Evolutionary conservation across 2,888 invertebrate genomes (phyloP).

Genomic region (Caradrina clavipalpis): DNA sequence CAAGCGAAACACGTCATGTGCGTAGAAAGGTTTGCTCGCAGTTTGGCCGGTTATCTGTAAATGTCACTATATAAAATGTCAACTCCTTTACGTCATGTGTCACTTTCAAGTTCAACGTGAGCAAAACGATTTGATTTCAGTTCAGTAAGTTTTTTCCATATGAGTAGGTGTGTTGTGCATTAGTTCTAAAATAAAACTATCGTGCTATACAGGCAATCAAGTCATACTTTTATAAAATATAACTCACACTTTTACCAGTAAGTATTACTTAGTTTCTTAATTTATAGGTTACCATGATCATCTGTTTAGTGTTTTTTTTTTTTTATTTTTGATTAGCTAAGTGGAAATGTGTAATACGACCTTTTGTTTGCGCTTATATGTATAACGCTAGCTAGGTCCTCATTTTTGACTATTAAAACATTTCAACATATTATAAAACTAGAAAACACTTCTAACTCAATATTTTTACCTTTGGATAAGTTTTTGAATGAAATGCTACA

Average conservation of each 20-base stretch:
- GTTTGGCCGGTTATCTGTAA: slow-evolving; percentile 14
- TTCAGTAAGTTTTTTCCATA: slow-evolving; percentile 5
- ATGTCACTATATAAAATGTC: background rate
- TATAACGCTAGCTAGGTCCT: background rate
- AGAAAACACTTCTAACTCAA: background rate
- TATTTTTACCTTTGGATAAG: too few species aligned
- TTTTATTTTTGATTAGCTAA: slow-evolving; percentile 15
- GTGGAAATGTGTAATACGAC: slow-evolving; percentile 8
- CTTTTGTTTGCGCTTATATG: background rate
- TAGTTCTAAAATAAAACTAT: slow-evolving; percentile 7
- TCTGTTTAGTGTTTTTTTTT: slow-evolving; percentile 9
- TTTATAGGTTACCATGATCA: slow-evolving; percentile 44
- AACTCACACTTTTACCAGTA: slow-evolving; percentile 11
- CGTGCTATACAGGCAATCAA: background rate
- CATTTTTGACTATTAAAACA: background rate
- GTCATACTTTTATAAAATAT: slow-evolving; percentile 6
- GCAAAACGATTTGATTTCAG: slow-evolving; percentile 6
- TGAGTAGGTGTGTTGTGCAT: slow-evolving; percentile 22
- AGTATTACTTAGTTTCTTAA: slow-evolving; percentile 1
- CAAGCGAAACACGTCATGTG: slow-evolving; percentile 18
- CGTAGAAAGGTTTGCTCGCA: background rate
- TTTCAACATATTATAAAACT: background rate
- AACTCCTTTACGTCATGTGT: background rate
- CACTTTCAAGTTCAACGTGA: slow-evolving; percentile 5
- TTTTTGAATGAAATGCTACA: background rate